Base-by-base conservation (phyloP, 2,888 invertebrate species). In the Oscheius sp. region DNA sequence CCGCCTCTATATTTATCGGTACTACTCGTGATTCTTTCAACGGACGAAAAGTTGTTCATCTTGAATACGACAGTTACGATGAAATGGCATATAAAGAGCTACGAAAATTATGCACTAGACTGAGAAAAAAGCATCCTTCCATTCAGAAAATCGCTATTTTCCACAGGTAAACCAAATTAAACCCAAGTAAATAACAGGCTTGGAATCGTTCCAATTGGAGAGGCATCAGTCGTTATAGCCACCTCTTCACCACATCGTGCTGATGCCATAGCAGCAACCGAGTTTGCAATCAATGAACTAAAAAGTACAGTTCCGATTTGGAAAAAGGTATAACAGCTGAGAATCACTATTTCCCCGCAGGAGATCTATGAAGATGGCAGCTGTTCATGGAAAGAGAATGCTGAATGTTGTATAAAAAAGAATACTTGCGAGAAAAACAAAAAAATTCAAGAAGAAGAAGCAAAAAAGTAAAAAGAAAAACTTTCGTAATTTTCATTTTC, bases 1-100 rank as follows among this genome's bases (percentile, higher is more conserved):
- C 80, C 1, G 82, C 74, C 24, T 82, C 84, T 1, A 67, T 80
- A 17, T 84, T 84, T 67, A 70, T 80, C 44, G 84, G 84, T 47
- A 74, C 72, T 24, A 79, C 79, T 12, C 67, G 79, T 0, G 80
- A 84, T 68, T 77, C 75, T 22, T 84, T 84, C 65, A 68, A 78
- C 22, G 82, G 77, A 2, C 70, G 76, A 24, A 41, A 49, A 20
- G 84, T 84, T 20, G 44, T 61, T 4, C 67, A 65, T 14, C 74
- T 84, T 20, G 75, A 75, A 20, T 84, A 84, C 68, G 84, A 84
- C 61, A 71, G 74, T 65, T 85, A 85, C 71, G 80, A 80, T 36
- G 69, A 75, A 30, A 84, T 84, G 84, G 84, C 83, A 1, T 82
- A 80, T 56, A 75, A 75, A 49, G 82, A 82, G 57, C 50, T 82